Conservation (phyloP, 2,113 vertebrate species). For the Tetraodon nigroviridis region DNA sequence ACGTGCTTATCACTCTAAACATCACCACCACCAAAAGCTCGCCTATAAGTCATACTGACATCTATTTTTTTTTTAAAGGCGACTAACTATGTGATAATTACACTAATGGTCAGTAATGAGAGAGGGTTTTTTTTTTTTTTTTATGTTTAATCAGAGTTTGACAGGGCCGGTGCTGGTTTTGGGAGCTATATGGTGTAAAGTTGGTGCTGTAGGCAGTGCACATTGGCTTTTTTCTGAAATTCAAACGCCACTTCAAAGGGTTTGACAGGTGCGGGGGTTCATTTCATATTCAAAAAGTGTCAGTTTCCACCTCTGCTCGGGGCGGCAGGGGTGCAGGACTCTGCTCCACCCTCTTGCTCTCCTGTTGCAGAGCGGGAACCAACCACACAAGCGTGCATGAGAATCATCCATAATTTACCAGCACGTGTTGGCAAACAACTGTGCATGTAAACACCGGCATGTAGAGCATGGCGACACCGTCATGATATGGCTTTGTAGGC, state of each 20-base stretch:
- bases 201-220: conserved; percentile 32
- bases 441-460: too few species aligned
- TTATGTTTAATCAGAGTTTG: conserved; percentile 54
- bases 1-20: conserved; percentile 60
- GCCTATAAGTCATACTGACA: conserved; percentile 57
- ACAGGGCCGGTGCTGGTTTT: conserved; percentile 31
- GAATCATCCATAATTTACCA: too few species aligned
- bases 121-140: conserved; percentile 55
- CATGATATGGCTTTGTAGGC: too few species aligned
- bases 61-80: conserved; percentile 61
- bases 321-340: too few species aligned
- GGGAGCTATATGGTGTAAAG: conserved; percentile 44
- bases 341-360: too few species aligned
- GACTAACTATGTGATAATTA: conserved; percentile 63
- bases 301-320: too few species aligned
- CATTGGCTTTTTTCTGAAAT: conserved; percentile 26
- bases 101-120: conserved; percentile 58
- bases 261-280: conserved; percentile 17
- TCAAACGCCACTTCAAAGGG: conserved; percentile 33
- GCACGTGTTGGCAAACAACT: too few species aligned
- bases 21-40: conserved; percentile 17
- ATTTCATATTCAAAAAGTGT: too few species aligned
- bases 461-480: too few species aligned
- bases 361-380: too few species aligned
- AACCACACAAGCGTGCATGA: too few species aligned